Evolutionary conservation across 2,888 invertebrate species (phyloP).

Genomic region (Leptogaster cylindrica): DNA sequence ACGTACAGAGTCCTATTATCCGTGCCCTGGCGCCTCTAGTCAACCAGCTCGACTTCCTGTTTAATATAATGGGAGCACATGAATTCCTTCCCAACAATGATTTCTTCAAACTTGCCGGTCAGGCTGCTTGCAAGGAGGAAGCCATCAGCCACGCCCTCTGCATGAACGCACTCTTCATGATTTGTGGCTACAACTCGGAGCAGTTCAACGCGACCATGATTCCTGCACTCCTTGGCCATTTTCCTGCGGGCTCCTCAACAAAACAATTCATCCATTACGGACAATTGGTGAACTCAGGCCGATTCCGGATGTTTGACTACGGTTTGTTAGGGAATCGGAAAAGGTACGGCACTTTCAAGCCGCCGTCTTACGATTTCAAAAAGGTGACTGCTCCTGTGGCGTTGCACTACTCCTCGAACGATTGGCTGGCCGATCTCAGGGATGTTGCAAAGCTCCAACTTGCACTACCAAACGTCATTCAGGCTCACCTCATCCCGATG

Average conservation of each 20-base stretch:
- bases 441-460: conserved; percentile 63
- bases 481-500: conserved; percentile 62
- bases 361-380: conserved; percentile 58
- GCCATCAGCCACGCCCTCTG: conserved; percentile 66
- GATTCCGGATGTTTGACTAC: conserved; percentile 54
- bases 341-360: conserved; percentile 55
- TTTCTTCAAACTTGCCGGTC: conserved; percentile 62
- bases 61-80: conserved; percentile 49
- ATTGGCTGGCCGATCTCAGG: conserved; percentile 65
- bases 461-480: conserved; percentile 61
- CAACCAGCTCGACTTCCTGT: conserved; percentile 1
- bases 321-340: conserved; percentile 52
- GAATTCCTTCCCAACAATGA: conserved; percentile 68
- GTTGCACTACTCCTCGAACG: conserved; percentile 64
- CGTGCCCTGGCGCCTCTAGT: conserved; percentile 31
- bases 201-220: conserved; percentile 68
- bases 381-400: conserved; percentile 58
- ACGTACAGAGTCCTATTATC: conserved; percentile 54
- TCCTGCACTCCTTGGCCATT: conserved; percentile 65
- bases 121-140: conserved; percentile 62
- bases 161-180: conserved; percentile 67
- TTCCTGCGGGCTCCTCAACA: conserved; percentile 66
- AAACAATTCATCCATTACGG: conserved; percentile 67
- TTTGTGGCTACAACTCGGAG: conserved; percentile 67
- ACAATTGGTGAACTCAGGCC: conserved; percentile 61